Evolutionary conservation across 2,113 vertebrate genomes (phyloP).

Genomic region (Balaeniceps rex): DNA sequence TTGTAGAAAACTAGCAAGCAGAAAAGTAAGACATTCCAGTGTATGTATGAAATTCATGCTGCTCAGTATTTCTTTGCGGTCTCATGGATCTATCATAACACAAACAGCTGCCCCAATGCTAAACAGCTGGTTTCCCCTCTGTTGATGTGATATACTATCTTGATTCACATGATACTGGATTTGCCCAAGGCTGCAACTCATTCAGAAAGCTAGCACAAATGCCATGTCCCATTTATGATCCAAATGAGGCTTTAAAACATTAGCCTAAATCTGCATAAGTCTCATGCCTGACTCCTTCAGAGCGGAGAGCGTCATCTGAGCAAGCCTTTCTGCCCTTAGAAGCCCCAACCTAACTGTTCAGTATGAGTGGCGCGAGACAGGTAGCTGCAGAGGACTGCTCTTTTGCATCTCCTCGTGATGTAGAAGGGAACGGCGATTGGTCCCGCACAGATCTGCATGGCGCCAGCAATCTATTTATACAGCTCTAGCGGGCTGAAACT

Average conservation of each 20-base stretch:
- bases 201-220: constrained; percentile 13
- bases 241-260: background rate
- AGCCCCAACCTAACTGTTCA: background rate
- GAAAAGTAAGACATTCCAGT: background rate
- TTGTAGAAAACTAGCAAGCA: background rate
- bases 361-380: background rate
- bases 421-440: background rate
- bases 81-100: background rate
- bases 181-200: background rate
- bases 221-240: background rate
- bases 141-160: background rate
- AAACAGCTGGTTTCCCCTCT: background rate
- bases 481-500: background rate
- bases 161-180: background rate
- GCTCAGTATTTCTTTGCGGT: background rate
- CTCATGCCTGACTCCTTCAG: background rate
- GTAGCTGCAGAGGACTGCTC: background rate
- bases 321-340: background rate
- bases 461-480: constrained; percentile 17
- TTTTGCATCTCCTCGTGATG: background rate
- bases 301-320: background rate
- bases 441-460: background rate
- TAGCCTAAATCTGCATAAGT: background rate
- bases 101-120: background rate
- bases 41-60: background rate